Base-by-base conservation (phyloP, 2,113 vertebrate genomes). In the Xiphophorus maculatus region DNA sequence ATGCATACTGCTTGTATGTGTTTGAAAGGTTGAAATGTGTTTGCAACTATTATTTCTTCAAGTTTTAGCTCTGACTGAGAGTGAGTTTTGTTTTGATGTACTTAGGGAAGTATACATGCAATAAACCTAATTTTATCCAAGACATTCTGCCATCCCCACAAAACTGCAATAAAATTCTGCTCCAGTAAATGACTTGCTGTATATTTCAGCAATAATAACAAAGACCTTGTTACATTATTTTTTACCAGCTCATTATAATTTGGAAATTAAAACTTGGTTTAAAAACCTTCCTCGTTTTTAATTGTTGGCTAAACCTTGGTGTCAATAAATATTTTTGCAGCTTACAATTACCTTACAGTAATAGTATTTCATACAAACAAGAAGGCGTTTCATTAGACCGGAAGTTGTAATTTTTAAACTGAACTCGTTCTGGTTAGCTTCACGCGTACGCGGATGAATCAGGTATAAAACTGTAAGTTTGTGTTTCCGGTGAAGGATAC, bases 381-480 rank as follows among this genome's bases (percentile, higher is more conserved):
- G 32, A 33, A 33, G 6, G 6, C 32, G 1, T 33, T 33, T 33
- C 32, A 7, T 33, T 33, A 33, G 32, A 33, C 32, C 32, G 7
- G 32, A 33, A 33, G 32, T 33, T 33, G 6, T 33, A 33, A 33
- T 7, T 33, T 33, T 33, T 33, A 33, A 33, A 33, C 32, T 33
- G 32, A 33, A 33, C 32, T 33, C 32, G 32, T 33, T 33, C 32
- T 10, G 35, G 35, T 37, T 37, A 37, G 35, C 35, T 37, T 37
- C 35, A 37, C 35, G 35, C 9, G 35, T 37, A 37, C 35, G 10
- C 35, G 76, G 63, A 22, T 64, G 83, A 86, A 88, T 83, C 87
- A 83, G 87, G 90, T 89, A 85, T 87, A 91, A 61, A 80, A 87
- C 89, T 28, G 28, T 28, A 28, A 28, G 94, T 95, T 93, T 76